A percentile compares a stretch with the other conserved stretches of the same genome.
phyloP scores from a whole-genome alignment of 2,113 vertebrate genomes.

The Mirounga angustirostris region DNA sequence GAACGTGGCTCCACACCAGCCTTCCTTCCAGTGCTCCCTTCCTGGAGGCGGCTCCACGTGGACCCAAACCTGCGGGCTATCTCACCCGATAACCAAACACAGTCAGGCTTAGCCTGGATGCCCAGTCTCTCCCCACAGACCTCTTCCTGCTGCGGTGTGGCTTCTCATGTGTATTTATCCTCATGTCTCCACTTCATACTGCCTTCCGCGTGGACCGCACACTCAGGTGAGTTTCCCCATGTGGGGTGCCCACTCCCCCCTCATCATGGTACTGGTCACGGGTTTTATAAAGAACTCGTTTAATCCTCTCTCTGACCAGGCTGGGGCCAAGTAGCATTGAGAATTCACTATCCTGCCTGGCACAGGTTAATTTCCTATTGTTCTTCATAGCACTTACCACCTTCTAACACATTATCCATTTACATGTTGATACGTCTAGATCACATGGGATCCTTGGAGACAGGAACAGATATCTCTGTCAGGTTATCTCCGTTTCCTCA shows the following conservation, averaged over 20 bases:
- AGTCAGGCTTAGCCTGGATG: not conserved
- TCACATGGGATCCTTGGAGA: not conserved
- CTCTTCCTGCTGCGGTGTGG: not conserved
- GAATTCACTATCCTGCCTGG: not conserved
- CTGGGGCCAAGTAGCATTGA: not conserved
- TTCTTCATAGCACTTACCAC: not conserved
- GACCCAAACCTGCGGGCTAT: not conserved
- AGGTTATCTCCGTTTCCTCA: not conserved
- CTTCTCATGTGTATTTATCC: not conserved
- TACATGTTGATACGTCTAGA: not conserved
- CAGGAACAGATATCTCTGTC: not conserved
- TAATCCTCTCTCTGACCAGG: not conserved
- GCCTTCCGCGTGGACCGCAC: not conserved
- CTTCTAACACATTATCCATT: not conserved
- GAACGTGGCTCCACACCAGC: not conserved
- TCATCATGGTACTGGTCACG: accelerated
- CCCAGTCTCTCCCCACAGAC: not conserved
- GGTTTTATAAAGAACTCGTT: not conserved
- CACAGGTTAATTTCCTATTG: not conserved
- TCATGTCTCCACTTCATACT: not conserved
- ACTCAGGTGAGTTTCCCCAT: not conserved
- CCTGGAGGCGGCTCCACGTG: not conserved
- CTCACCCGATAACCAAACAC: not conserved
- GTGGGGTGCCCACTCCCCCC: accelerated
- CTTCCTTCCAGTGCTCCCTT: not conserved